Evolutionary conservation across 2,113 vertebrate genomes (phyloP), one percentile per base, ranked within the genome.

Genomic region (Anser brachyrhynchus): DNA sequence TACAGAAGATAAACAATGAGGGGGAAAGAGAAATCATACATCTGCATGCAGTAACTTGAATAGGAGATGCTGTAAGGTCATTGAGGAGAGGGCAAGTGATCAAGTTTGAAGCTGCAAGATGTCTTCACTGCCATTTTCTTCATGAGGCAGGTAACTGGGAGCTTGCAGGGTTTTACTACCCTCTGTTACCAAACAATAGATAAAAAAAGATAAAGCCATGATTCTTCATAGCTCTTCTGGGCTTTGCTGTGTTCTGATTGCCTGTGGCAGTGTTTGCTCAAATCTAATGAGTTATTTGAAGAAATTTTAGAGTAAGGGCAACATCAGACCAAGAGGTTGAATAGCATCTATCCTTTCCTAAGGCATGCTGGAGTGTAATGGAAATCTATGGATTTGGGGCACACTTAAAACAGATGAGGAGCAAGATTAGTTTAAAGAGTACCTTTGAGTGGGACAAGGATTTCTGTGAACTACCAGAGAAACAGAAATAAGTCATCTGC

Each of bases 221-320:
- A 82, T 84, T 41, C 31, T 76, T 77, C 37, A 41, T 26, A 29
- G 55, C 23, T 79, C 72, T 81, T 85, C 2, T 1, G 11, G 65
- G 26, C 39, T 76, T 81, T 92, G 51, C 67, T 86, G 44, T 81
- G 33, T 82, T 72, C 52, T 7, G 9, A 33, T 67, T 90, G 84
- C 75, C 78, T 49, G 20, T 87, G 85, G 92, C 87, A 51, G 6
- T 62, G 33, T 80, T 92, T 96, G 51, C 26, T 57, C 46, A 9
- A 58, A 79, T 79, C 41, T 76, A 74, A 13, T 67, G 87, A 90
- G 65, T 20, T 88, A 28, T 95, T 91, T 94, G 58, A 95, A 94
- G 61, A 65, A 35, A 87, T 76, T 94, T 93, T 76, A 91, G 93
- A 80, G 57, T 64, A 78, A 20, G 58, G 43, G 83, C 78, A 94